Evolutionary conservation across 2,113 vertebrate genomes (phyloP).

Genomic region (Vombatus ursinus): DNA sequence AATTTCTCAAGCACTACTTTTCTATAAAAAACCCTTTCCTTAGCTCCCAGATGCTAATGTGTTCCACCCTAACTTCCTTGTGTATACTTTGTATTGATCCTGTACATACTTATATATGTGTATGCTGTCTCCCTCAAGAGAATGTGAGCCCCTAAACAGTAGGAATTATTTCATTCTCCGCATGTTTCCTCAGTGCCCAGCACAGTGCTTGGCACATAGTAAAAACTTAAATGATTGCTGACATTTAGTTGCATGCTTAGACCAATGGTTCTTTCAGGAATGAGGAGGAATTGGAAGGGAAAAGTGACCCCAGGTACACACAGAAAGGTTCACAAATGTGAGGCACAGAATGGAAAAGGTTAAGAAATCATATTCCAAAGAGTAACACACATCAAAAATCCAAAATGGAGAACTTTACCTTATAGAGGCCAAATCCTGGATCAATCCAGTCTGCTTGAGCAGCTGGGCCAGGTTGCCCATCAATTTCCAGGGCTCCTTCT

Average conservation of each 20-base stretch:
- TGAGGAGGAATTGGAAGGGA: not conserved
- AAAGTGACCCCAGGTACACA: not conserved
- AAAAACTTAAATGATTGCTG: not conserved
- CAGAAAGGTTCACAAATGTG: not conserved
- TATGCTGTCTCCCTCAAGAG: not conserved
- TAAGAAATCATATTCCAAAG: not conserved
- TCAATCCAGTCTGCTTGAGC: constrained; percentile 76
- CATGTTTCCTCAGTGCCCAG: not conserved
- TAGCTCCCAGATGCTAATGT: not conserved
- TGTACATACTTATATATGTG: not conserved
- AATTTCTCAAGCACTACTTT: not conserved
- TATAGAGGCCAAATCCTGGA: constrained; percentile 90
- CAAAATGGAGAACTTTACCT: constrained; percentile 80
- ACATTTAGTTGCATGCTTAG: not conserved
- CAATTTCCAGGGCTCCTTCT: constrained; percentile 85
- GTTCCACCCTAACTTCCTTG: not conserved
- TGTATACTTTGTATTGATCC: not conserved
- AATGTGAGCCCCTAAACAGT: not conserved
- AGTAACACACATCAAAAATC: not conserved
- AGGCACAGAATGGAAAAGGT: not conserved
- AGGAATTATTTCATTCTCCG: not conserved
- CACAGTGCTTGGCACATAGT: not conserved
- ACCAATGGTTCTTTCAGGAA: not conserved
- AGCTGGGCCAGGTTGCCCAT: constrained; percentile 80
- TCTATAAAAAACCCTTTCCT: not conserved